Percentiles rank a stretch among this genome's conserved stretches.
These are phyloP conservation scores for Phenacoccus solenopsis DNA, from an alignment of 1,140 invertebrate species.

Conservation along the genomic window DNA sequence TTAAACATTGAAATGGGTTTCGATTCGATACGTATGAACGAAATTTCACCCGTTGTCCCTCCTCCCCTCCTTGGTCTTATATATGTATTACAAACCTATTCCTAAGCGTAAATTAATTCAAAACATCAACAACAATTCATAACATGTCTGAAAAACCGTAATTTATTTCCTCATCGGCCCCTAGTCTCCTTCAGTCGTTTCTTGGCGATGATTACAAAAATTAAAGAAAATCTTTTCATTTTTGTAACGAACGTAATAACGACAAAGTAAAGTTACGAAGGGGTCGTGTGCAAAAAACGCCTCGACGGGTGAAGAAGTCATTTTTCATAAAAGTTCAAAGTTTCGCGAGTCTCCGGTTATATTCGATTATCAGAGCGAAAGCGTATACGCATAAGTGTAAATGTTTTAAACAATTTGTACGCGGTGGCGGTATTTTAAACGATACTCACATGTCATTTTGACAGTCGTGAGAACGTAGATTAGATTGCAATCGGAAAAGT, in stretches of 20 bases:
- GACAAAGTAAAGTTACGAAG: not conserved
- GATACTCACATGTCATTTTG: conserved; percentile 14
- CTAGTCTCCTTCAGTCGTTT: too few species aligned
- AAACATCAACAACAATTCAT: too few species aligned
- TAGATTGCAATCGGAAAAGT: not conserved
- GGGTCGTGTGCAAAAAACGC: not conserved
- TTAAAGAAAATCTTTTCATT: not conserved
- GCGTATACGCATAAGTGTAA: not conserved
- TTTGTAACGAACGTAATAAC: not conserved
- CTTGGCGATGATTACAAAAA: not conserved
- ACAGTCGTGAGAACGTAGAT: conserved; percentile 4
- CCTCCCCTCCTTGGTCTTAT: too few species aligned
- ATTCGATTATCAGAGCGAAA: not conserved
- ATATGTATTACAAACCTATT: too few species aligned
- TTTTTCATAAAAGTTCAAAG: conserved; percentile 5
- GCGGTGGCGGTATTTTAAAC: not conserved
- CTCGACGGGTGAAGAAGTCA: not conserved
- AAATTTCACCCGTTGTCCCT: too few species aligned
- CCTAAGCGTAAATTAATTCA: too few species aligned
- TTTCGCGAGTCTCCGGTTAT: not conserved
- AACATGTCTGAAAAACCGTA: too few species aligned
- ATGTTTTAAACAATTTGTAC: conserved; percentile 12
- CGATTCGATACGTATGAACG: too few species aligned
- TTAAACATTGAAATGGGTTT: too few species aligned
- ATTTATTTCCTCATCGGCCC: too few species aligned